phyloP scores from a whole-genome alignment of 2,797 vertebrate species.

The Mormyrops attenuatus region DNA sequence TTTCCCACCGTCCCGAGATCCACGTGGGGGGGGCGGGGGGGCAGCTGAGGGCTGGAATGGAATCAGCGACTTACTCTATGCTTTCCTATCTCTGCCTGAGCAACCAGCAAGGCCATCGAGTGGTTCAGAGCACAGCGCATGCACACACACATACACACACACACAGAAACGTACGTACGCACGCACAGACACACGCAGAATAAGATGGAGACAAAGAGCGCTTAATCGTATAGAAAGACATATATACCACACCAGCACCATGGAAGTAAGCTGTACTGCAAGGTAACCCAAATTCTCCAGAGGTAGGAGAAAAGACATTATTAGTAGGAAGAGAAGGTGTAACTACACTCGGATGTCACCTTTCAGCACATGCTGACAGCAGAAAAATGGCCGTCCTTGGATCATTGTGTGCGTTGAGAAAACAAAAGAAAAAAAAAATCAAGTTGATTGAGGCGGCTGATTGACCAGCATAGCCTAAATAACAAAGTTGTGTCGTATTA shows the following conservation, averaged over 20 bases:
- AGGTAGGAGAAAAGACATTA: background rate
- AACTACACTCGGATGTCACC: background rate
- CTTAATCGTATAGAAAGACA: background rate
- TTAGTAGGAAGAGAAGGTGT: background rate
- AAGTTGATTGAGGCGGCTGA: conserved; percentile 3
- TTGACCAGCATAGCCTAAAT: background rate
- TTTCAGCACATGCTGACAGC: background rate
- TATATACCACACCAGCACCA: background rate
- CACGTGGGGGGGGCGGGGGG: conserved; percentile 32
- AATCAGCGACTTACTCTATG: conserved; percentile 53
- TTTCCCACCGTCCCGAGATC: conserved; percentile 81
- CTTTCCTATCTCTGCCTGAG: conserved; percentile 45
- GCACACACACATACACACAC: conserved; percentile 26
- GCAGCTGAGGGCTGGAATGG: conserved; percentile 38
- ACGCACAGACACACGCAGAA: conserved; percentile 14
- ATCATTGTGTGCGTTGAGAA: background rate
- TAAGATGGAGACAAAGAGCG: background rate
- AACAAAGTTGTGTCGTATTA: background rate
- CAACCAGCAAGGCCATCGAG: conserved; percentile 42
- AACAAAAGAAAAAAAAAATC: background rate
- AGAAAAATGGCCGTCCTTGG: background rate
- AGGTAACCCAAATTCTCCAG: background rate
- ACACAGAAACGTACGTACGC: conserved; percentile 17
- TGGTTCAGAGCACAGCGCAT: conserved; percentile 9
- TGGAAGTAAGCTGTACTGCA: background rate